Evolutionary conservation across 1,140 invertebrate genomes (phyloP).

Genomic region (Drosophila miranda): DNA sequence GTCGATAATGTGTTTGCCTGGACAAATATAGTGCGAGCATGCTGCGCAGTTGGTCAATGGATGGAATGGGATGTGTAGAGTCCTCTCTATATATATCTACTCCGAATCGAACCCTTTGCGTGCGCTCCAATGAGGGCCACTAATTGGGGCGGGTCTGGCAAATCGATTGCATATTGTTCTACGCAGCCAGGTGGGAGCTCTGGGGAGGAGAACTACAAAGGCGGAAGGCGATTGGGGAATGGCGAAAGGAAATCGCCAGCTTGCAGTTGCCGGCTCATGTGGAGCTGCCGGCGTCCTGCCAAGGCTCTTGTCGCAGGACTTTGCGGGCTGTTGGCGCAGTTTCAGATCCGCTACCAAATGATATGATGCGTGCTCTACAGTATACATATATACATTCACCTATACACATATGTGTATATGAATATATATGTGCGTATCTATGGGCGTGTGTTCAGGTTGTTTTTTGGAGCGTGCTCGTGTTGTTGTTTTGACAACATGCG

Average conservation of each 20-base stretch:
- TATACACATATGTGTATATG: too few relatives aligned
- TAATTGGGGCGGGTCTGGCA: slow-evolving; percentile 17
- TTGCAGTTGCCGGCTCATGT: slow-evolving; percentile 67
- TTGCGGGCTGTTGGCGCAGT: slow-evolving; percentile 36
- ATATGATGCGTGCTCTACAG: slow-evolving; percentile 64
- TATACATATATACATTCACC: neutral
- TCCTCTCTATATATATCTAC: neutral
- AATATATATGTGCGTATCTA: neutral
- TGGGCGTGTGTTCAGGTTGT: slow-evolving; percentile 44
- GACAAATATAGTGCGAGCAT: slow-evolving; percentile 41
- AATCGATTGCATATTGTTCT: slow-evolving; percentile 31
- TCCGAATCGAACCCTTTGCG: slow-evolving; percentile 6
- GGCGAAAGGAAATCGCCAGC: slow-evolving; percentile 64
- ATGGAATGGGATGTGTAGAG: slow-evolving; percentile 9
- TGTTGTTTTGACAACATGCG: slow-evolving; percentile 66
- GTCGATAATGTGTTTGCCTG: slow-evolving; percentile 43
- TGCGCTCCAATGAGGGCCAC: slow-evolving; percentile 15
- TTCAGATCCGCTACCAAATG: slow-evolving; percentile 41
- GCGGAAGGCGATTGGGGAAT: slow-evolving; percentile 6
- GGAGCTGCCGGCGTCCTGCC: slow-evolving; percentile 28
- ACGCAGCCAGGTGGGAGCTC: neutral
- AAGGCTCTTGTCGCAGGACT: slow-evolving; percentile 62
- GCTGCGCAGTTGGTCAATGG: slow-evolving; percentile 41
- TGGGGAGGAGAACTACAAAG: neutral
- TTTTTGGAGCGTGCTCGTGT: slow-evolving; percentile 61